phyloP scores from a whole-genome alignment of 2,797 vertebrate species.

The Microhierax caerulescens region DNA sequence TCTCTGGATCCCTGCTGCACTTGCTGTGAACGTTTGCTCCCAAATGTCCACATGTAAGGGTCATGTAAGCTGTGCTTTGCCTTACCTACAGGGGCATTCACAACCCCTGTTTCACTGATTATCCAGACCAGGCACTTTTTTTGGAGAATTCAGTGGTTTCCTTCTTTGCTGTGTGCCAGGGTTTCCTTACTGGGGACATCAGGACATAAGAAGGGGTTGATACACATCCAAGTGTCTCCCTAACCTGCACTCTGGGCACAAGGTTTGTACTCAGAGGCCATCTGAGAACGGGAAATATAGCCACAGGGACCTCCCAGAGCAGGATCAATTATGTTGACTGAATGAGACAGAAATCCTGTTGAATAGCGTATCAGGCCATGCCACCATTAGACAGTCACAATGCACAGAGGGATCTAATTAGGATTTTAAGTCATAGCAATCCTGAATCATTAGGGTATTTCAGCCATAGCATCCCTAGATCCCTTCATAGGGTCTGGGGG shows the following conservation, averaged over 20 bases:
- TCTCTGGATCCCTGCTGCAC: background rate
- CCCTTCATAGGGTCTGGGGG: background rate
- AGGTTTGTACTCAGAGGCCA: background rate
- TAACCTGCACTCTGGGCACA: background rate
- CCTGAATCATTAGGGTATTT: background rate
- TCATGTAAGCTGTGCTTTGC: background rate
- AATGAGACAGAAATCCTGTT: background rate
- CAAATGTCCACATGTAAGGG: background rate
- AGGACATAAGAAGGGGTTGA: background rate
- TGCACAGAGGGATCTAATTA: background rate
- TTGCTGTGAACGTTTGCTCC: background rate
- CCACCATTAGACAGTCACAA: background rate
- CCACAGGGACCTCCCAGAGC: background rate
- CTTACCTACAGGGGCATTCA: background rate
- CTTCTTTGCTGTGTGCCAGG: background rate
- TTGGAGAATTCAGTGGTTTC: background rate
- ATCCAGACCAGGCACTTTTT: background rate
- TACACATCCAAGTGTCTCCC: background rate
- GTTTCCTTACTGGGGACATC: background rate
- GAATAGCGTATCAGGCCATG: background rate
- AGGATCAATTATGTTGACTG: background rate
- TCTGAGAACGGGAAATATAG: background rate
- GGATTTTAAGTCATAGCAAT: background rate
- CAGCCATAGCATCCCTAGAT: background rate
- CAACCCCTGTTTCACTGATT: background rate